phyloP scores from a whole-genome alignment of 2,888 invertebrate genomes.

The Fragum fragum region DNA sequence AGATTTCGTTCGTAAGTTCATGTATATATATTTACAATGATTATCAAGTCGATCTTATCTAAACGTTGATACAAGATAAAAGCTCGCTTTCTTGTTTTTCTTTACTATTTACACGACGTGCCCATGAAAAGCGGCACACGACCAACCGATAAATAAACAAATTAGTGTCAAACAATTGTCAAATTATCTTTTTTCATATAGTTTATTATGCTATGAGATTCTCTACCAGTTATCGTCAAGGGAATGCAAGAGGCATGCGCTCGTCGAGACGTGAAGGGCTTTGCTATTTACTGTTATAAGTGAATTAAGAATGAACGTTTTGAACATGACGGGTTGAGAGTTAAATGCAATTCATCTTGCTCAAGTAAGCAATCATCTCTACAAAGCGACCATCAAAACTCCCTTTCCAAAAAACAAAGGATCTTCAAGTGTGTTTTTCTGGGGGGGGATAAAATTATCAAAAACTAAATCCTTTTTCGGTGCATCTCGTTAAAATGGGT shows the following conservation, averaged over 20 bases:
- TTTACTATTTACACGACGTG: conserved; percentile 2
- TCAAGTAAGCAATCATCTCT: too few species aligned
- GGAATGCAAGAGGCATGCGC: background rate
- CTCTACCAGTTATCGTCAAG: conserved; percentile 10
- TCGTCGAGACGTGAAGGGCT: too few species aligned
- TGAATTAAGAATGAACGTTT: too few species aligned
- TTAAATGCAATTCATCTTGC: too few species aligned
- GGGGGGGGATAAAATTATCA: too few species aligned
- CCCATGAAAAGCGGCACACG: conserved; percentile 13
- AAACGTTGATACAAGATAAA: conserved; percentile 9
- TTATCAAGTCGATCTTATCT: conserved; percentile 6
- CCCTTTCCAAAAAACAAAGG: too few species aligned
- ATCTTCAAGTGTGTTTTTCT: too few species aligned
- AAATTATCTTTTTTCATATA: conserved; percentile 21
- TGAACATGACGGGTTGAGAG: too few species aligned
- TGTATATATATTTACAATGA: background rate
- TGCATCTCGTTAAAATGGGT: too few species aligned
- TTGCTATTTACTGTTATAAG: too few species aligned
- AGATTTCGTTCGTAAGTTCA: background rate
- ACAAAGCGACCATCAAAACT: too few species aligned
- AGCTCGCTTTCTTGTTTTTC: conserved; percentile 5
- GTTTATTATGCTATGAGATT: conserved; percentile 14
- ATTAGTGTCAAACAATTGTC: conserved; percentile 52
- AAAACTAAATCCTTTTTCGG: too few species aligned
- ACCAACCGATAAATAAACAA: conserved; percentile 48